Percentiles rank a stretch among this genome's conserved stretches.
Conservation (phyloP, 2,113 vertebrate genomes). For the Macheiramphus alcinus region DNA sequence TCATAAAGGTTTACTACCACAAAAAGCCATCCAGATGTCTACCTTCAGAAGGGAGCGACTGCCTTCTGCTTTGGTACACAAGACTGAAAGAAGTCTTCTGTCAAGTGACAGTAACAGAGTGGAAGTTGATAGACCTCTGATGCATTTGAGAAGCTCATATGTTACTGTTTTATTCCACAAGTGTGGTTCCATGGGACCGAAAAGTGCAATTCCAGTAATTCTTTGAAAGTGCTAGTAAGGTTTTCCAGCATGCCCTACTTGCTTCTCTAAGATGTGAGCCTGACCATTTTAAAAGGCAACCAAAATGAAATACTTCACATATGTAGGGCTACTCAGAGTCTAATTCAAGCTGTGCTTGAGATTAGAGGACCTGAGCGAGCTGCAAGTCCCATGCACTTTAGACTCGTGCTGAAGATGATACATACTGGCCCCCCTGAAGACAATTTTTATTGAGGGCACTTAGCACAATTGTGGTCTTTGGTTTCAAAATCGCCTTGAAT, state of each 20-base stretch:
- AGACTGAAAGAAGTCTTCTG: not conserved
- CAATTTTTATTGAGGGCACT: not conserved
- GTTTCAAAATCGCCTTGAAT: not conserved
- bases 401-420: rapidly evolving
- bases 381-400: rapidly evolving
- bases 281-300: not conserved
- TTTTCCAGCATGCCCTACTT: not conserved
- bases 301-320: not conserved
- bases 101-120: not conserved
- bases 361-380: not conserved
- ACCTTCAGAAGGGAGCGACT: not conserved
- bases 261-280: not conserved
- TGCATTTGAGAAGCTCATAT: not conserved
- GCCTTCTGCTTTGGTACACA: not conserved
- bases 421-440: not conserved
- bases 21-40: not conserved
- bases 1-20: not conserved
- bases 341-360: not conserved
- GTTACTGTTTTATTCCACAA: not conserved
- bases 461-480: not conserved
- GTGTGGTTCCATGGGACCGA: not conserved
- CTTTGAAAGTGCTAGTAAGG: not conserved
- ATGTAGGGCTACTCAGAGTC: not conserved
- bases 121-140: not conserved
- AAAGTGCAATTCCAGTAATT: not conserved